Evolutionary conservation across 2,888 invertebrate species (phyloP), one percentile per base, ranked within the genome.

Genomic region (Isoperla grammatica): DNA sequence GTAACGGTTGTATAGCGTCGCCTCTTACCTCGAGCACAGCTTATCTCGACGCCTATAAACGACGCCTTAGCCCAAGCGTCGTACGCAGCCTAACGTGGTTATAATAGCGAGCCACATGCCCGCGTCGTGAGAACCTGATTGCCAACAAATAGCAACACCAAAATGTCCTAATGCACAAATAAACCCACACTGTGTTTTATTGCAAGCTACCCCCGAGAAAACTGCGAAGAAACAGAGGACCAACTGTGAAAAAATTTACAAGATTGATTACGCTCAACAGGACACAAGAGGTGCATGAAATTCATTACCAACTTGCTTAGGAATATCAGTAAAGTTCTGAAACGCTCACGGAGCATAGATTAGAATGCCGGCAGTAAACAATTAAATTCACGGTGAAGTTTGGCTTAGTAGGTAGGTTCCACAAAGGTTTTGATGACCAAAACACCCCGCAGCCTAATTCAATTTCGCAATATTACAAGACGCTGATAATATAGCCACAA

Each of bases 131-230:
- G 46, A 2, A 17, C 46, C 46, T 20, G 46, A 46, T 46, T 46
- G 46, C 46, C 22, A 22, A 20, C 46, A 46, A 46, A 46, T 29
- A 4, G 5, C 5, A 46, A 46, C 22, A 46, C 46, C n/a, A 22
- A 22, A 46, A 46, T n/a, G 17, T 53, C 12, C 53, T 53, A 39
- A 53, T 53, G 37, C 20, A 12, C 15, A 53, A 53, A 53, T 53
- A 19, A 53, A 35, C 35, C 15, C 29, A 8, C 29, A 29, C 29
- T 29, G 8, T 29, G 8, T 29, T 29, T 29, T 8, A 29, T 29
- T 4, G 29, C 29, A 6, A 29, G 5, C 5, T 29, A 4, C 8
- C 8, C 29, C 29, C 29, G 29, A 29, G 5, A 29, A 29, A 29
- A 29, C 29, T 29, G 5, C 8, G 29, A 29, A 6, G 8, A 29